A percentile compares a stretch with the other conserved stretches of the same genome.
phyloP scores from a whole-genome alignment of 2,888 invertebrate species.

The Atethmia centrago region DNA sequence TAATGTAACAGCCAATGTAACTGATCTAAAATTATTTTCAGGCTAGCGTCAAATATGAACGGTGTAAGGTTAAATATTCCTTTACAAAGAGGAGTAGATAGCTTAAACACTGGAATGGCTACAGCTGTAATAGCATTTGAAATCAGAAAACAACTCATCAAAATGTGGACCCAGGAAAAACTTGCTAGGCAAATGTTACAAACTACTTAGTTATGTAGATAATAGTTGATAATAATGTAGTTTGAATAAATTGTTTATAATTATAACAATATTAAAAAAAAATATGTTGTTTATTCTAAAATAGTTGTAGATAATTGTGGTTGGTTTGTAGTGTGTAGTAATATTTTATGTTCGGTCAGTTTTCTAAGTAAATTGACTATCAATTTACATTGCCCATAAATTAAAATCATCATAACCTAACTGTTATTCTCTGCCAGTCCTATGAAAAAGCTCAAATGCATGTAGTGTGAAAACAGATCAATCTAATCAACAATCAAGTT shows the following conservation, averaged over 20 bases:
- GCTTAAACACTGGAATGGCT: conserved; percentile 96
- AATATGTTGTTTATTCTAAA: conserved; percentile 24
- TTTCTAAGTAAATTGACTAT: not conserved
- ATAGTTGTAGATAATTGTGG: not conserved
- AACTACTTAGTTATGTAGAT: conserved; percentile 63
- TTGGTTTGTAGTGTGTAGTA: not conserved
- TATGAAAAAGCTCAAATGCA: not conserved
- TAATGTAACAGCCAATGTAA: not conserved
- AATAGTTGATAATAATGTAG: conserved; percentile 37
- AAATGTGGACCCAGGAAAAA: conserved; percentile 77
- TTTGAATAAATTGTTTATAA: conserved; percentile 24
- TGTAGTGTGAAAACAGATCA: not conserved
- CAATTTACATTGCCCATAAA: not conserved
- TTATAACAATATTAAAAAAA: conserved; percentile 8
- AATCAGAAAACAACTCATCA: conserved; percentile 92
- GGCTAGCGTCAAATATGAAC: conserved; percentile 90
- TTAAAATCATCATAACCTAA: not conserved
- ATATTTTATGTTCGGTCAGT: not conserved
- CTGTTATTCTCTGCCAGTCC: not conserved
- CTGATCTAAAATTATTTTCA: conserved; percentile 63
- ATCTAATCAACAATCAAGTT: not conserved
- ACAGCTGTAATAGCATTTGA: conserved; percentile 96
- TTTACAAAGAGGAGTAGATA: conserved; percentile 94
- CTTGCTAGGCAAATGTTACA: conserved; percentile 68
- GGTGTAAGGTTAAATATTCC: conserved; percentile 95